Base-by-base conservation (phyloP, 2,797 vertebrate species). In the Meda fulgida region DNA sequence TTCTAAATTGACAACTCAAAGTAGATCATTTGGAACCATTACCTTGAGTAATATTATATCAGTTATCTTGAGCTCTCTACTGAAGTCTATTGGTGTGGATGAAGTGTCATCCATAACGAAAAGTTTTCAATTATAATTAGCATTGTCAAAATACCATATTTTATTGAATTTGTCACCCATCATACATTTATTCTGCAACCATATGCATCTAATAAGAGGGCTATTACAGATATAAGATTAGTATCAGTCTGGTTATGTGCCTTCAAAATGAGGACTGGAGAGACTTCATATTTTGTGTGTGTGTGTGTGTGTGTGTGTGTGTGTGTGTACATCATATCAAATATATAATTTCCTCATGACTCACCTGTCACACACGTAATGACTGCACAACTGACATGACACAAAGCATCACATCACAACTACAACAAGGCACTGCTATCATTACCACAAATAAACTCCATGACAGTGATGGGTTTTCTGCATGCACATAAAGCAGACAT, bases 351-450 rank as follows among this genome's bases (percentile, higher is more conserved):
- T 36, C 73, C 65, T 23, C 55, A 75, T 84, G 58, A 38, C 55
- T 87, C 16, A 85, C 73, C 31, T 48, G 26, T 14, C 38, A 53
- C 16, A 83, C 77, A 51, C 67, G 51, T 69, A 84, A 80, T 60
- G 36, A 31, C 34, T 34, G 43, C 65, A 51, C 75, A 85, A 38
- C 23, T 67, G 34, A 63, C 81, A 67, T 67, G 72, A 81, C 84
- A 80, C 51, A 51, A 81, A 84, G 40, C 71, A 78, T 89, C 48
- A 40, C 79, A 83, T 75, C 38, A 9, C 58, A 75, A 43, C 67
- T 69, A 53, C 60, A 63, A 23, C 34, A 5, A 18, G 53, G n/a
- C 21, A 1, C 40, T 82, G 60, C n/a, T 31, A 60, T 67, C 67
- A 31, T 51, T 36, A 51, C 3, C 38, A 67, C 43, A 67, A 51